Evolutionary conservation across 2,113 vertebrate species (phyloP).

Genomic region (Bubo blakistoni): DNA sequence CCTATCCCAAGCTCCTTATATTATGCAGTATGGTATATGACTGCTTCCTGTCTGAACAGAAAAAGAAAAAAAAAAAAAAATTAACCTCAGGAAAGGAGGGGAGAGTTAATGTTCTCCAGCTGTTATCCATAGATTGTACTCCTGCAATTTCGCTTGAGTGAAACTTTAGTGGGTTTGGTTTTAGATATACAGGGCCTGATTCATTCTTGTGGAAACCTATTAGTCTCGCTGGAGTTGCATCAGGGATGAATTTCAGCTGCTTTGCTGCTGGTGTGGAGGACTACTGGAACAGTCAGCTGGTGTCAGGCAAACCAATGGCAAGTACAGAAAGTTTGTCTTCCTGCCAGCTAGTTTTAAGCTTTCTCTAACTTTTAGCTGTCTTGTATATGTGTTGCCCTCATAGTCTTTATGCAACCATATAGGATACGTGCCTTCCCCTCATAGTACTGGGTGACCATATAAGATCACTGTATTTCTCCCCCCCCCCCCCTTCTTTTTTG

Average conservation of each 20-base stretch:
- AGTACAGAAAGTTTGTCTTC: background rate
- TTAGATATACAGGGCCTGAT: conserved; percentile 47
- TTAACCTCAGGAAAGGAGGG: conserved; percentile 18
- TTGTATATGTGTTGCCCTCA: background rate
- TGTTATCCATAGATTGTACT: conserved; percentile 74
- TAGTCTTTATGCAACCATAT: background rate
- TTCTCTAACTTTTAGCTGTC: background rate
- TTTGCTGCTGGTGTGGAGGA: conserved; percentile 37
- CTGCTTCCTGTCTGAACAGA: conserved; percentile 79
- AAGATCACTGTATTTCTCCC: background rate
- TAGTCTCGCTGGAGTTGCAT: conserved; percentile 8
- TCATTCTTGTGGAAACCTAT: background rate
- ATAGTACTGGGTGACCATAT: fast-evolving
- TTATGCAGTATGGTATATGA: conserved; percentile 62
- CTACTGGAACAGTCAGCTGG: conserved; percentile 44
- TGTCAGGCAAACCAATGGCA: conserved; percentile 33
- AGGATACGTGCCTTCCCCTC: background rate
- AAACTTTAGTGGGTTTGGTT: conserved; percentile 64
- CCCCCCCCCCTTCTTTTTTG: fast-evolving
- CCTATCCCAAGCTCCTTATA: conserved; percentile 31
- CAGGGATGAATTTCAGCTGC: conserved; percentile 3
- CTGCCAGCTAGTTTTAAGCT: background rate
- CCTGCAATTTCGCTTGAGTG: conserved; percentile 73
- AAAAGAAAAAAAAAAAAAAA: background rate
- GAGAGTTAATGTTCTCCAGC: conserved; percentile 81